Evolutionary conservation across 2,888 invertebrate genomes (phyloP), one percentile per base, ranked within the genome.

Genomic region (Patella pellucida): DNA sequence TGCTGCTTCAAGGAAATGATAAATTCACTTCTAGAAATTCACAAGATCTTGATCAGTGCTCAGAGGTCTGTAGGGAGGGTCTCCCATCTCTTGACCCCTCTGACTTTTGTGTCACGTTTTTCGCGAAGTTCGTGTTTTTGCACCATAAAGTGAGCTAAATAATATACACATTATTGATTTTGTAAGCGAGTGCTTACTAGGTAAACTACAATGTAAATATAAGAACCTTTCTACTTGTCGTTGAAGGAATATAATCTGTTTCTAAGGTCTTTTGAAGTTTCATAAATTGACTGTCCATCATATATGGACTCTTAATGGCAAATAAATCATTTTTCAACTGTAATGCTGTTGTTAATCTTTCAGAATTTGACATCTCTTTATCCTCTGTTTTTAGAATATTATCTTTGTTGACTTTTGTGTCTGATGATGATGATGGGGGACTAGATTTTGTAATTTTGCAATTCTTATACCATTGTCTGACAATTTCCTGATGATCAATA

Each of bases 251-350:
- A 41, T 41, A 41, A 41, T 41, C 41, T 41, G 41, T 41, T 41
- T 41, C 41, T 41, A 41, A 41, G 41, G 41, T 52, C 19, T 73
- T 69, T 14, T 68, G 54, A 23, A 78, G 56, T 68, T 79, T 83
- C 31, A 79, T 77, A 76, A 74, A 79, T 71, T 83, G 82, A 27
- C 78, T 82, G 76, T 81, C 80, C 83, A 83, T 81, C 72, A 79
- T 77, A 68, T 77, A 83, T 27, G 81, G 81, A 9, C 68, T 14
- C 15, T 78, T n/a, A 23, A 83, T 78, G 71, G 74, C 69, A 70
- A 78, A 82, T 56, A 79, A 31, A 67, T 69, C 72, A 51, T 62
- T 27, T 68, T 73, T 72, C 5, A 72, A 50, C 27, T n/a, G 23
- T 69, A 51, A 68, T 11, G 67, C 56, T 56, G 7, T 71, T 15